phyloP scores from a whole-genome alignment of 2,797 vertebrate species.

The Onychomys arenicola region DNA sequence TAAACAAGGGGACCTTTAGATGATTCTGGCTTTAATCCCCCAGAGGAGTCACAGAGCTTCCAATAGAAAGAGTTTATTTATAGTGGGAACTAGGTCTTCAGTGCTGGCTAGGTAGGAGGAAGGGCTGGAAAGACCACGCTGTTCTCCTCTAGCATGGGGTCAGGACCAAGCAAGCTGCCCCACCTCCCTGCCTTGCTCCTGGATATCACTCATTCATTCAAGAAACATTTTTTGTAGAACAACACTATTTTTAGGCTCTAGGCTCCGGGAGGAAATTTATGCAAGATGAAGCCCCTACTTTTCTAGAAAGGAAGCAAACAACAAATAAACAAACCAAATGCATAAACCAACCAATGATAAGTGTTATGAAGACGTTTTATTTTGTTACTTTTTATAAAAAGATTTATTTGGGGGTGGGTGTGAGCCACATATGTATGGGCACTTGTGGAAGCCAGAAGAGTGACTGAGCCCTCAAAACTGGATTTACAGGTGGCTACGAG shows the following conservation, averaged over 20 bases:
- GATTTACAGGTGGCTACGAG: neutral
- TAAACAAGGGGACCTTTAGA: neutral
- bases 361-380: neutral
- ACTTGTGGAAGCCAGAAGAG: neutral
- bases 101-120: neutral
- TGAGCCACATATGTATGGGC: neutral
- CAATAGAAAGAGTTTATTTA: neutral
- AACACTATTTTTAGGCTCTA: neutral
- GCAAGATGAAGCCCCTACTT: neutral
- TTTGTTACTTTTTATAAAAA: neutral
- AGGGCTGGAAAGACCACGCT: neutral
- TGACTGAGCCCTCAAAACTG: neutral
- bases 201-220: neutral
- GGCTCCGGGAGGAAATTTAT: neutral
- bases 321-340: slow-evolving; percentile 17
- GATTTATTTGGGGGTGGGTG: neutral
- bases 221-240: neutral
- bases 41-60: neutral
- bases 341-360: neutral
- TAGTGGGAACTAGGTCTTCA: neutral
- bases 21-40: neutral
- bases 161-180: neutral
- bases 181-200: neutral
- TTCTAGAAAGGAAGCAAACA: neutral
- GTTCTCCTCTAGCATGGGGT: neutral